A percentile compares a stretch with the other conserved stretches of the same genome.
phyloP scores from a whole-genome alignment of 2,113 vertebrate genomes.

The Grantiella picta region DNA sequence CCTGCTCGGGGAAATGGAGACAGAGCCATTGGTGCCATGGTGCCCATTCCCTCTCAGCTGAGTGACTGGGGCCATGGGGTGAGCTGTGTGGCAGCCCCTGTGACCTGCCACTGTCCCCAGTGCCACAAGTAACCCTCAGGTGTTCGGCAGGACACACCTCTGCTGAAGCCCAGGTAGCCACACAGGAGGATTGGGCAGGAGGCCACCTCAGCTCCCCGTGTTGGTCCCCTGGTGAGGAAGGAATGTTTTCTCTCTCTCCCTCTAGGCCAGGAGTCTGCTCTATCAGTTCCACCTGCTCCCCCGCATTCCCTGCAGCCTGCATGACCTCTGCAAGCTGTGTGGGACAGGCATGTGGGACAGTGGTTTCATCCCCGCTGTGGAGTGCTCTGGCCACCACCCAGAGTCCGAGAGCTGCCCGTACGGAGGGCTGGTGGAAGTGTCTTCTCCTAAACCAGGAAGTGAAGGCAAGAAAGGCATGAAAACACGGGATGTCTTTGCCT shows the following conservation, averaged over 20 bases:
- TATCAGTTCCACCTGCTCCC: slow-evolving; percentile 94
- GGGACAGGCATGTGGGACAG: slow-evolving; percentile 98
- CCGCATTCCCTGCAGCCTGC: slow-evolving; percentile 93
- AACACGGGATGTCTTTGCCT: slow-evolving; percentile 84
- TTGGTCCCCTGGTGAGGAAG: not conserved
- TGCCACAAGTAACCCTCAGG: not conserved
- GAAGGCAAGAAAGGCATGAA: slow-evolving; percentile 78
- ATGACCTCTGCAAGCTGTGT: slow-evolving; percentile 91
- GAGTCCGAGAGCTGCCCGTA: slow-evolving; percentile 90
- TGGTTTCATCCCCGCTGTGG: slow-evolving; percentile 90
- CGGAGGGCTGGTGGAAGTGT: slow-evolving; percentile 78
- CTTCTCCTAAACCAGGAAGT: slow-evolving; percentile 68
- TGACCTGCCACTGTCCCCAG: not conserved
- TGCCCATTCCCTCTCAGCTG: fast-evolving
- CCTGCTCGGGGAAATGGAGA: not conserved
- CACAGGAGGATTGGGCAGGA: not conserved
- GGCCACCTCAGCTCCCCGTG: not conserved
- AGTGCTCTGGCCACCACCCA: slow-evolving; percentile 89
- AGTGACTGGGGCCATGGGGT: not conserved
- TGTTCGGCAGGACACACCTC: not conserved
- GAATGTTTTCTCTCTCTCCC: not conserved
- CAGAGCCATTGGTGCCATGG: fast-evolving
- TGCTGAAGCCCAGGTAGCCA: not conserved
- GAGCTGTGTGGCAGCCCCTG: not conserved
- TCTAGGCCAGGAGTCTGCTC: slow-evolving; percentile 91